Conservation (phyloP, 2,888 invertebrate species). For the Rambutsinella grinnellia region DNA sequence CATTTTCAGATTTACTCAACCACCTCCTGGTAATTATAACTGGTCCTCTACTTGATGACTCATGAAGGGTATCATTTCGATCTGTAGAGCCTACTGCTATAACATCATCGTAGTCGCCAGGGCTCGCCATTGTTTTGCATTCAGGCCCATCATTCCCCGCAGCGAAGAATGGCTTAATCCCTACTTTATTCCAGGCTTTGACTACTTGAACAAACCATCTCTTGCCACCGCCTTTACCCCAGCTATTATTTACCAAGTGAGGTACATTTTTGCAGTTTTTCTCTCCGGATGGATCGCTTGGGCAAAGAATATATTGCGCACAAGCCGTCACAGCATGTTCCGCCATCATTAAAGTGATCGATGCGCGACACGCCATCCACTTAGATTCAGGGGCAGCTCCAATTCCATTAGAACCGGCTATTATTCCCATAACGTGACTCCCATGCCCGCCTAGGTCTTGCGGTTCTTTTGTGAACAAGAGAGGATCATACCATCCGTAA, state of each 20-base stretch:
- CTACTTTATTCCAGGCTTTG: slow-evolving; percentile 1
- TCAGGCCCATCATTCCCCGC: slow-evolving; percentile 45
- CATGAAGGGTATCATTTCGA: slow-evolving; percentile 13
- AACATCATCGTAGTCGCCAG: slow-evolving; percentile 35
- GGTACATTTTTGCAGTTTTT: background rate
- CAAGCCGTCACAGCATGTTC: background rate
- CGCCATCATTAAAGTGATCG: background rate
- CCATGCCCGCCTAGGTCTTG: slow-evolving; percentile 8
- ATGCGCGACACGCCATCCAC: background rate
- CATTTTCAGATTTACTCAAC: background rate
- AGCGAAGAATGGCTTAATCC: slow-evolving; percentile 48
- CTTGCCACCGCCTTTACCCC: background rate
- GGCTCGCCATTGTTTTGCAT: slow-evolving; percentile 27
- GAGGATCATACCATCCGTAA: slow-evolving; percentile 23
- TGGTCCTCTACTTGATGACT: slow-evolving; percentile 38
- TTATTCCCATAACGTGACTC: slow-evolving; percentile 1
- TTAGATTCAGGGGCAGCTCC: background rate
- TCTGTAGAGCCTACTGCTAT: slow-evolving; percentile 45
- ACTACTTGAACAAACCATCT: slow-evolving; percentile 16
- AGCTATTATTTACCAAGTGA: background rate
- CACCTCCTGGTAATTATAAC: background rate
- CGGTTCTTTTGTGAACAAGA: background rate
- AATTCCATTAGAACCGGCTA: background rate
- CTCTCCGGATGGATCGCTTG: background rate
- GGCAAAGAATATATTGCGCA: background rate